Evolutionary conservation across 30 jellyfish, hydroid and myxozoan genomes (phyloP).

Genomic region (Aurelia aurita): DNA sequence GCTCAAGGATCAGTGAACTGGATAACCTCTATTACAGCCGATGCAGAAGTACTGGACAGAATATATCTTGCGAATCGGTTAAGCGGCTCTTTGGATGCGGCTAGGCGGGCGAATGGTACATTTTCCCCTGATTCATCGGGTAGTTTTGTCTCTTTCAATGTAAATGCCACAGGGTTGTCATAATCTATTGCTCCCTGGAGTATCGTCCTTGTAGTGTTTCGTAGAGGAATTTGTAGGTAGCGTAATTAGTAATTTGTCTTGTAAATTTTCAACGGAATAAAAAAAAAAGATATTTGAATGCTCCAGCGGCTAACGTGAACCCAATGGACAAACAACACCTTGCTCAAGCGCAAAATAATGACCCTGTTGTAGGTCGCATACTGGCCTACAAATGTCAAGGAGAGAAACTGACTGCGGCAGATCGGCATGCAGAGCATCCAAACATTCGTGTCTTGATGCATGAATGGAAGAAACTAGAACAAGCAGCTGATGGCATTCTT

Average conservation of each 20-base stretch:
- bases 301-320: not conserved
- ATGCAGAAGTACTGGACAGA: slow-evolving; percentile 7
- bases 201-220: no score
- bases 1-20: not conserved
- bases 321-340: slow-evolving; percentile 29
- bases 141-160: not conserved
- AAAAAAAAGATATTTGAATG: slow-evolving; percentile 3
- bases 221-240: no score
- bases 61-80: no score
- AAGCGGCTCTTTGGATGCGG: not conserved
- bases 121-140: no score
- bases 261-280: not conserved
- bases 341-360: not conserved
- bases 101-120: no score
- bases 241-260: no score
- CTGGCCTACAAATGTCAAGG: not conserved
- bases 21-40: not conserved
- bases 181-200: no score
- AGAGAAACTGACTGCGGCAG: not conserved
- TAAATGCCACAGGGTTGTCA: no score
- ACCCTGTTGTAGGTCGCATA: not conserved
- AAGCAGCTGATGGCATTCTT: not conserved
- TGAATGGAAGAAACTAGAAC: not conserved
- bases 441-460: not conserved
- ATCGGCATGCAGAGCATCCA: not conserved